Evolutionary conservation across 2,888 invertebrate species (phyloP).

Genomic region (Rhagium mordax): DNA sequence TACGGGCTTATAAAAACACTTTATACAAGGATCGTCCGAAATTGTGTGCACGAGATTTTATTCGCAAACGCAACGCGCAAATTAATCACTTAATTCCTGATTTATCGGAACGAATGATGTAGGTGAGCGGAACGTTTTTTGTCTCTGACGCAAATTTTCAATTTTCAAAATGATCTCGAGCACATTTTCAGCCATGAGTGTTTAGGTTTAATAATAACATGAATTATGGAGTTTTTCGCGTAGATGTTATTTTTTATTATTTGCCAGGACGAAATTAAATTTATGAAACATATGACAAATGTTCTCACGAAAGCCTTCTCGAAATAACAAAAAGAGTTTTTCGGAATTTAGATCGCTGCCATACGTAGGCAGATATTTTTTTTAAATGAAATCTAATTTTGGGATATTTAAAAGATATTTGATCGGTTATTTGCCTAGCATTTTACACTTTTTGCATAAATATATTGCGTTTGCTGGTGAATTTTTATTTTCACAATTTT

Average conservation of each 20-base stretch:
- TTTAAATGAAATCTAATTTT: no score
- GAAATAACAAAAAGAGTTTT: not conserved
- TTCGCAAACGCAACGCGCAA: not conserved
- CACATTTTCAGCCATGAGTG: not conserved
- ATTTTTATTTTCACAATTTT: no score
- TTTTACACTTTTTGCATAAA: no score
- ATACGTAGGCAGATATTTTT: not conserved
- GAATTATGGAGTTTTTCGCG: not conserved
- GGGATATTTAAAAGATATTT: no score
- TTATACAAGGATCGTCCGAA: not conserved
- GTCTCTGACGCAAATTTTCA: conserved; percentile 19
- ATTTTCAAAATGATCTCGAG: conserved; percentile 9
- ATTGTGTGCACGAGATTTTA: not conserved
- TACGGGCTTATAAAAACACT: not conserved
- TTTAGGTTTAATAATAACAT: not conserved
- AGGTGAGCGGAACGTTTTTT: not conserved
- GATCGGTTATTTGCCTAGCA: no score
- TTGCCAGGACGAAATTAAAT: not conserved
- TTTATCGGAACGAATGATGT: not conserved
- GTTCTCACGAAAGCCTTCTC: not conserved
- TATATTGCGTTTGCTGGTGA: no score
- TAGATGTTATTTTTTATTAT: not conserved
- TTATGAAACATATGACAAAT: not conserved
- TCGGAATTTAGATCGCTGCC: not conserved
- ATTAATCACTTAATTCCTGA: conserved; percentile 4